Evolutionary conservation across 2,888 invertebrate species (phyloP).

Genomic region (Melolontha melolontha): DNA sequence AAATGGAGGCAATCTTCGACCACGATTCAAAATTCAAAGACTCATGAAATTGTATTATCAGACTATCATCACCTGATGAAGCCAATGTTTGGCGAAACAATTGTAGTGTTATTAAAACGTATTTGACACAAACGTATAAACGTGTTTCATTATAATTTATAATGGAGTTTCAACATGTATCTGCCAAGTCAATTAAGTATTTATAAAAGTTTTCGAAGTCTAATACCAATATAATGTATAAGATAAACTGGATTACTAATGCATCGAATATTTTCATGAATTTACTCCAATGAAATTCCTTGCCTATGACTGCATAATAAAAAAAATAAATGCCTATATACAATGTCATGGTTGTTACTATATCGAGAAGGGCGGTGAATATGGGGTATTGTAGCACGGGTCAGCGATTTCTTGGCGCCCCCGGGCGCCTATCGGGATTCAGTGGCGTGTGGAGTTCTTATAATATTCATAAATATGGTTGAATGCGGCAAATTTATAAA

Average conservation of each 20-base stretch:
- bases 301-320: constrained; percentile 3
- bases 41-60: no score
- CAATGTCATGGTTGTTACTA: constrained; percentile 15
- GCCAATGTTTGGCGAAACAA: no score
- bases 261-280: background rate
- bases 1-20: no score
- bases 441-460: constrained; percentile 44
- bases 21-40: no score
- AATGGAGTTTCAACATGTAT: no score
- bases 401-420: constrained; percentile 50
- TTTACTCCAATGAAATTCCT: constrained; percentile 15
- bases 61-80: no score
- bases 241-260: background rate
- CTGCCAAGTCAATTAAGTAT: no score
- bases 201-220: no score
- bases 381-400: constrained; percentile 46
- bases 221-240: no score
- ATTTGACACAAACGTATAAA: no score
- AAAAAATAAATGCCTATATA: constrained; percentile 5
- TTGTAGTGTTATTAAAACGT: no score
- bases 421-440: constrained; percentile 47
- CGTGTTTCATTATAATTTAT: no score
- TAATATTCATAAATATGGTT: constrained; percentile 40
- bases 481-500: constrained; percentile 23
- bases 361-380: constrained; percentile 4